Evolutionary conservation across 2,113 vertebrate species (phyloP).

Genomic region (Nematolebias whitei): DNA sequence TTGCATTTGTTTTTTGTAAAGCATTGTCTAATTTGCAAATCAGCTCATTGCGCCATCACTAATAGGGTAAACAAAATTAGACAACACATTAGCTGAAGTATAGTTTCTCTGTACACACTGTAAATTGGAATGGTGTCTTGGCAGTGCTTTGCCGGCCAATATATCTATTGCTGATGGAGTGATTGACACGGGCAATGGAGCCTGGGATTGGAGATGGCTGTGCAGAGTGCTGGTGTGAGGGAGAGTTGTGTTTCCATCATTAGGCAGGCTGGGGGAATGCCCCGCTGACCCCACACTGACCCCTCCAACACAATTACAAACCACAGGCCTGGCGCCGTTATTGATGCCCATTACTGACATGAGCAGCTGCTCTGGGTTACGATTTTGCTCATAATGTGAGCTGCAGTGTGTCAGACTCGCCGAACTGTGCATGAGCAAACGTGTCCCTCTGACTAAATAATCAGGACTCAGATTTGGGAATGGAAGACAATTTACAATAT

Average conservation of each 20-base stretch:
- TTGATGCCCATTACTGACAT: constrained; percentile 75
- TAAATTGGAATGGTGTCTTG: constrained; percentile 35
- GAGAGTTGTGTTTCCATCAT: constrained; percentile 78
- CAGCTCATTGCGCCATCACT: too few relatives aligned
- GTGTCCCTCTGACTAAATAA: constrained; percentile 27
- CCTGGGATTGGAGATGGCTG: constrained; percentile 79
- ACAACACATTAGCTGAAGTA: constrained; percentile 30
- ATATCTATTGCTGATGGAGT: constrained; percentile 61
- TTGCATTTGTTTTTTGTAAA: too few relatives aligned
- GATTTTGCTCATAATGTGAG: constrained; percentile 60
- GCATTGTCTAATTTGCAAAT: too few relatives aligned
- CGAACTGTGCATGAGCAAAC: constrained; percentile 45
- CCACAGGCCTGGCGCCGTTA: constrained; percentile 71
- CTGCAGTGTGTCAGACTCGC: constrained; percentile 34
- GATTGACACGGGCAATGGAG: constrained; percentile 80
- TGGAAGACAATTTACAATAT: neutral
- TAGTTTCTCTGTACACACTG: constrained; percentile 14
- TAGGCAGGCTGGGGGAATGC: constrained; percentile 77
- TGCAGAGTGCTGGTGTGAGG: constrained; percentile 56
- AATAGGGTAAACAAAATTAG: constrained; percentile 8
- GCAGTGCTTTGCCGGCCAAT: constrained; percentile 27
- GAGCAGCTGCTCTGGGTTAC: constrained; percentile 67
- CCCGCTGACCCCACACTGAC: constrained; percentile 76
- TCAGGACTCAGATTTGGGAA: constrained; percentile 25
- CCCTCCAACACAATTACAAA: constrained; percentile 79